Conservation (phyloP, 1,140 invertebrate species). For the Eciton burchellii region DNA sequence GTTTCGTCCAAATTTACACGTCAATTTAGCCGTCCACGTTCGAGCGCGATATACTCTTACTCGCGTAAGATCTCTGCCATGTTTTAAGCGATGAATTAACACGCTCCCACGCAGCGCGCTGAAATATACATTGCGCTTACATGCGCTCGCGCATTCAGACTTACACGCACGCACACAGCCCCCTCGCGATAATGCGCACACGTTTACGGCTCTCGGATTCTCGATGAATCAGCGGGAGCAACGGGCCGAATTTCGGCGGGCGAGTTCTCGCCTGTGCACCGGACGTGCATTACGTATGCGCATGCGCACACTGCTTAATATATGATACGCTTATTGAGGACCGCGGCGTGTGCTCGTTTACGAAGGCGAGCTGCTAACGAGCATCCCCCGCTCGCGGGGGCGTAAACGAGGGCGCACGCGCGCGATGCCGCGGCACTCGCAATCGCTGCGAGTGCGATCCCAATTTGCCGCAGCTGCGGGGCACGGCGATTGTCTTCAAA, state of each 20-base stretch:
- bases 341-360: slow-evolving; percentile 10
- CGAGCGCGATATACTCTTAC: no score
- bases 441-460: not conserved
- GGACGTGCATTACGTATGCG: not conserved
- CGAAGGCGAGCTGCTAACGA: slow-evolving; percentile 43
- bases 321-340: slow-evolving; percentile 38
- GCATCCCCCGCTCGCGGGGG: slow-evolving; percentile 23
- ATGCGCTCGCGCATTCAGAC: slow-evolving; percentile 36
- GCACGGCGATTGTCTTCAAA: slow-evolving; percentile 24
- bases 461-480: slow-evolving; percentile 37
- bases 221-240: slow-evolving; percentile 31
- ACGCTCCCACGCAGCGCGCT: not conserved
- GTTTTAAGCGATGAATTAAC: not conserved
- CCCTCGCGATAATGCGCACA: no score
- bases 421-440: not conserved
- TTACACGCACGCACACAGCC: slow-evolving; percentile 5
- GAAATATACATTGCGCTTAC: not conserved
- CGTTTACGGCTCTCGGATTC: not conserved
- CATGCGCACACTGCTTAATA: slow-evolving; percentile 24
- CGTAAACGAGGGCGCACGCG: slow-evolving; percentile 24
- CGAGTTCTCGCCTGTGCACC: slow-evolving; percentile 13
- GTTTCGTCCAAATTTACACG: no score
- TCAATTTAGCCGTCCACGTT: no score
- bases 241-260: slow-evolving; percentile 26
- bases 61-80: no score